Percentiles rank a stretch among this genome's conserved stretches.
These are phyloP conservation scores for Meiosimyza platycephala DNA, from an alignment of 2,888 invertebrate species.

Conservation along the genomic window DNA sequence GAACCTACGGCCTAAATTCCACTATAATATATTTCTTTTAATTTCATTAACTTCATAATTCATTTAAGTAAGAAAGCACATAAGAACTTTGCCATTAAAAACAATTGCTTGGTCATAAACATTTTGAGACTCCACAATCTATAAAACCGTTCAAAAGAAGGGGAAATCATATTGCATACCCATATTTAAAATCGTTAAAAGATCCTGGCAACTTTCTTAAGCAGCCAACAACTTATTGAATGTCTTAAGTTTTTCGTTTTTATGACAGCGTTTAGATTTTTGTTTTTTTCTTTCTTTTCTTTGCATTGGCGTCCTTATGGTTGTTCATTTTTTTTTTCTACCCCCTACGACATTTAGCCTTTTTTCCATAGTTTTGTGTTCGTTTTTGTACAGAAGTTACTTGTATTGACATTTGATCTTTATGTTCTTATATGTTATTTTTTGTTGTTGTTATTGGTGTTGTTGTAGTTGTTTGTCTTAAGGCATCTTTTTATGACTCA, in stretches of 20 bases:
- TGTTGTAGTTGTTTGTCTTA: conserved; percentile 58
- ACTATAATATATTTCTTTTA: conserved; percentile 10
- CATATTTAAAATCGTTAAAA: conserved; percentile 63
- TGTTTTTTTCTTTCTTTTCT: conserved; percentile 50
- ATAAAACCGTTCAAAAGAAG: no score
- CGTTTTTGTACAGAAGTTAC: conserved; percentile 26
- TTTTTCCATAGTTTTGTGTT: conserved; percentile 22
- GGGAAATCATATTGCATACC: conserved; percentile 22
- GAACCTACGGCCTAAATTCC: no score
- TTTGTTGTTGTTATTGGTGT: conserved; percentile 31
- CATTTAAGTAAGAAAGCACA: conserved; percentile 45
- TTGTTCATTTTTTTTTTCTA: conserved; percentile 35
- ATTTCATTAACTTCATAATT: conserved; percentile 62
- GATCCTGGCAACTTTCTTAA: conserved; percentile 40
- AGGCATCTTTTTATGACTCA: conserved; percentile 66
- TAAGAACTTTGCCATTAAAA: conserved; percentile 56
- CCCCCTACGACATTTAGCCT: not conserved
- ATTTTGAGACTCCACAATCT: not conserved
- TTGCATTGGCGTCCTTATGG: conserved; percentile 35
- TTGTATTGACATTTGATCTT: conserved; percentile 65
- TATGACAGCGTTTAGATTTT: conserved; percentile 62
- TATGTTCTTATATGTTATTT: conserved; percentile 53
- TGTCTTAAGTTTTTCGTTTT: conserved; percentile 63
- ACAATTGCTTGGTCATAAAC: conserved; percentile 49
- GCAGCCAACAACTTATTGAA: conserved; percentile 56